Evolutionary conservation across 2,797 vertebrate species (phyloP), one percentile per base, ranked within the genome.

Genomic region (Lycodopsis pacificus): DNA sequence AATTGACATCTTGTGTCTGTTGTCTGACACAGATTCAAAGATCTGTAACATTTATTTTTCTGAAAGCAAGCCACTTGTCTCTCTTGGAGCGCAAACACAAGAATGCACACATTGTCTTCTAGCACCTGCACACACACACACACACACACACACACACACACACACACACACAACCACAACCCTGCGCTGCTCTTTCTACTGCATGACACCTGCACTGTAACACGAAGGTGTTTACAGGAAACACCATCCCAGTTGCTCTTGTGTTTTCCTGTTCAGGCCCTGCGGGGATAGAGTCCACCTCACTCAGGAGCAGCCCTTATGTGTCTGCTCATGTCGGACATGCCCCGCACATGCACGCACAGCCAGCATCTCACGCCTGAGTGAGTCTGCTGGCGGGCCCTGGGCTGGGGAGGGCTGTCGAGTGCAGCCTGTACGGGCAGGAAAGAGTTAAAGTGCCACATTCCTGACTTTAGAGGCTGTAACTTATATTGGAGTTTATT

Each of bases 311-410:
- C 77, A 82, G 75, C 61, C 48, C 67, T 83, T 79, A 89, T 93
- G 86, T 90, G 92, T 85, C 90, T 94, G 87, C 76, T 89, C 92
- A 91, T 94, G 93, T 93, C 87, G 86, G 90, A 91, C 92, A 86
- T 89, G 86, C 79, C 86, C 76, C 22, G 72, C 80, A 91, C 89
- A 89, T 67, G 82, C 85, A 92, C 61, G 56, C 87, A 81, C 80
- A 88, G 73, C 84, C 82, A 85, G 81, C 66, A 86, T 86, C 86
- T 86, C 91, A 93, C 32, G 85, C 91, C 82, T 90, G 85, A 91
- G 32, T 90, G 80, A 81, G 68, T 86, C 76, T 90, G 84, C 80
- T 76, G 83, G 73, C 38, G 22, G 81, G 81, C 63, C 70, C 75
- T 76, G 80, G 78, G 80, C 80, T 71, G 71, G 66, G 63, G 67